Evolutionary conservation across 2,113 vertebrate genomes (phyloP), one percentile per base, ranked within the genome.

Genomic region (Mugil cephalus): DNA sequence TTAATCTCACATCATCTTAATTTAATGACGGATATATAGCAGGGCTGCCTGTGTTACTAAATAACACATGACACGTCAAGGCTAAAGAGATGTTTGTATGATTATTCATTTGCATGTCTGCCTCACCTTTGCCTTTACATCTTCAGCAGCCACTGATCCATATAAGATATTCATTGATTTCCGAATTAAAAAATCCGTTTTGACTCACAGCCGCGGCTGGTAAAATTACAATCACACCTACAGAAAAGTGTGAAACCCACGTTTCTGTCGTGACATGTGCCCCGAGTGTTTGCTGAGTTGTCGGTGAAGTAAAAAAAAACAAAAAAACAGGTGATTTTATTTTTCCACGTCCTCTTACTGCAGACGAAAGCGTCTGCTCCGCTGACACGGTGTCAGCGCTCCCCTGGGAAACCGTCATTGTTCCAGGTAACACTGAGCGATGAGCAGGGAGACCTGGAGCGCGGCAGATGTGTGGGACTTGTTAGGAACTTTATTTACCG

Each of bases 401-500:
- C 88, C 78, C 78, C 24, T 1, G 89, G 88, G 83, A 87, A 87
- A 87, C 89, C 70, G 85, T 67, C 65, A 48, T 48, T 36, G 63
- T 79, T 83, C 53, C 77, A 76, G 85, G 86, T 89, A 70, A 69
- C 24, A 69, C 63, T 45, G 79, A 67, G 58, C 12, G 56, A 67
- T 63, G n/a, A n/a, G 69, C 78, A 63, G 72, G 24, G 46, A 68
- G 74, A 70, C 74, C 24, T n/a, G 61, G 50, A 48, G 63, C 59
- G 9, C 73, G 68, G 79, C 84, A 83, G 83, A 85, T 87, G 89
- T 63, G 79, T 53, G 46, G 19, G 64, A 87, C 72, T 88, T 84
- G 81, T 85, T 85, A 82, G 68, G 77, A 77, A 83, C 84, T 87
- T 82, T 87, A 88, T 88, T 87, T 89, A 84, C 83, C 74, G 73